Percentiles rank a stretch among this genome's conserved stretches.
Evolutionary conservation across 2,113 vertebrate species (phyloP).

Genomic region (Ailurus styani): DNA sequence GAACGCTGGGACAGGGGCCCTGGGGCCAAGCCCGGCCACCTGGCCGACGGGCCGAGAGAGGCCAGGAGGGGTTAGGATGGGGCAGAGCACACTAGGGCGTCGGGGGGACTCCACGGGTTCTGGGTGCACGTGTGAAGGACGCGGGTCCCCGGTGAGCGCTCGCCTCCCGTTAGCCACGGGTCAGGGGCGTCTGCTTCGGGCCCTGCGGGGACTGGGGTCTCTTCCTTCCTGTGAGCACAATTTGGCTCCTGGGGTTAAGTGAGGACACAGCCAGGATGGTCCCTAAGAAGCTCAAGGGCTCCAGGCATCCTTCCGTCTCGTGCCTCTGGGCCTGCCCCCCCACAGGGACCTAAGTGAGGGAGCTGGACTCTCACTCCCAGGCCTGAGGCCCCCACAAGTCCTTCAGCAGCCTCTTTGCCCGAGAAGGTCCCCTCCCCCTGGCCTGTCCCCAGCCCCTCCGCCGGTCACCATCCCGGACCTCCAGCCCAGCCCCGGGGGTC

Average conservation of each 20-base stretch:
- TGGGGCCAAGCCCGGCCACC: not conserved
- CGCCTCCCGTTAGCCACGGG: not conserved
- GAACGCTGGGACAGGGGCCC: not conserved
- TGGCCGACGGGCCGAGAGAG: not conserved
- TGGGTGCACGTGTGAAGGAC: not conserved
- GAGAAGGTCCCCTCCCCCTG: not conserved
- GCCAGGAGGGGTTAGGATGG: not conserved
- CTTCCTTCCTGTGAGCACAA: not conserved
- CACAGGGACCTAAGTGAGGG: not conserved
- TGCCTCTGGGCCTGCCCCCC: not conserved
- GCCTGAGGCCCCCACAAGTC: not conserved
- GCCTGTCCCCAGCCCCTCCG: not conserved
- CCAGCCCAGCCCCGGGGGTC: fast-evolving
- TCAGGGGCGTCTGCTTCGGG: not conserved
- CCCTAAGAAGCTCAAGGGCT: not conserved
- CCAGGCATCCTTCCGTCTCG: fast-evolving
- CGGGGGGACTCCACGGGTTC: not conserved
- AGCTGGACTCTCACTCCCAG: not conserved
- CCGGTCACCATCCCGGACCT: not conserved
- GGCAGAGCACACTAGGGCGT: not conserved
- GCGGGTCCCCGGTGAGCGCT: too few species aligned
- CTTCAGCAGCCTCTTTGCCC: not conserved
- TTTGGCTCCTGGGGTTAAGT: not conserved
- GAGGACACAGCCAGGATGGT: not conserved
- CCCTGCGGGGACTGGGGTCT: not conserved